Evolutionary conservation across 2,797 vertebrate genomes (phyloP).

Genomic region (Calcarius lapponicus): DNA sequence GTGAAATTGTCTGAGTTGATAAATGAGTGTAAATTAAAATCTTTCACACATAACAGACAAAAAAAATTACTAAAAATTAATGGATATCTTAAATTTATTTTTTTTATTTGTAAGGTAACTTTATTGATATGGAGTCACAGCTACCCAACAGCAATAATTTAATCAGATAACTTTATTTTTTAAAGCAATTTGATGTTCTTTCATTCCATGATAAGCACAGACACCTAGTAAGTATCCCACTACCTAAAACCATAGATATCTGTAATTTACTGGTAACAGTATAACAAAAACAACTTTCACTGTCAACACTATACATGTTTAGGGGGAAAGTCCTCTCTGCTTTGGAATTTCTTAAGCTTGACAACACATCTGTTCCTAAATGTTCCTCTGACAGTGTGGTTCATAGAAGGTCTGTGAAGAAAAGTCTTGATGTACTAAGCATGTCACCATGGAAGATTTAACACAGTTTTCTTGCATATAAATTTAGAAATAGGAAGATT

Average conservation of each 20-base stretch:
- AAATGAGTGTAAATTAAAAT: not conserved
- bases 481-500: not conserved
- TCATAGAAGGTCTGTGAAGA: not conserved
- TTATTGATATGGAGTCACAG: not conserved
- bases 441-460: not conserved
- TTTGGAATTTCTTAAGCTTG: not conserved
- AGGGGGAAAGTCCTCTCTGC: not conserved
- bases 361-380: not conserved
- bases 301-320: not conserved
- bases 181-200: not conserved
- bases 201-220: not conserved
- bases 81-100: not conserved
- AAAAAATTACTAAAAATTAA: not conserved
- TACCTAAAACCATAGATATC: not conserved
- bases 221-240: not conserved
- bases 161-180: not conserved
- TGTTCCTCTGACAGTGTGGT: not conserved
- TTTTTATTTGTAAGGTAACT: not conserved
- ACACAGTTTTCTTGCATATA: not conserved
- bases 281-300: not conserved
- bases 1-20: not conserved
- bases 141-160: not conserved
- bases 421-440: not conserved
- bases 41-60: not conserved
- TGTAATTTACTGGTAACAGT: not conserved